These are phyloP conservation scores for Myopa testacea DNA, from an alignment of 2,888 invertebrate genomes.

Conservation along the genomic window DNA sequence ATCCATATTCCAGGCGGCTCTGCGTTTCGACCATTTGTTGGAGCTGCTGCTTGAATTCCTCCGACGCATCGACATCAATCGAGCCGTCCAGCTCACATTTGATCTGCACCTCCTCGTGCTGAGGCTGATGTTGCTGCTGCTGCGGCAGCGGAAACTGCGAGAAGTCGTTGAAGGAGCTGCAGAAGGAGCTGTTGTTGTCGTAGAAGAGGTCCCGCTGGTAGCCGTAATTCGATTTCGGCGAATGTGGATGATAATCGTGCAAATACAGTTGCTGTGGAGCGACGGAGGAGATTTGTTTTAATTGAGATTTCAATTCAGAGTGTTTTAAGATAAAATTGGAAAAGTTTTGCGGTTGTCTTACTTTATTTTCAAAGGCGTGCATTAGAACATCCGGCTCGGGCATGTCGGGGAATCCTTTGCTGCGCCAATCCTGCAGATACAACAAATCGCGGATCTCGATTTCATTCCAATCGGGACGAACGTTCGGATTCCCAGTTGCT, in stretches of 20 bases:
- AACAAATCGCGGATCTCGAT: constrained; percentile 34
- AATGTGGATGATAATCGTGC: constrained; percentile 24
- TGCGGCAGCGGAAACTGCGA: constrained; percentile 22
- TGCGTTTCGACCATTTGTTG: constrained; percentile 36
- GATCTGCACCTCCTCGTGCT: constrained; percentile 28
- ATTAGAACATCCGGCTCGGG: constrained; percentile 28
- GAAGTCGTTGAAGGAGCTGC: constrained; percentile 19
- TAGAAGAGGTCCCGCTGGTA: constrained; percentile 19
- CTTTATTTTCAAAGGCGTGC: constrained; percentile 32
- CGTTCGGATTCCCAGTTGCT: constrained; percentile 10
- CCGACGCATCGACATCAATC: constrained; percentile 16
- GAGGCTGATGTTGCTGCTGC: not conserved
- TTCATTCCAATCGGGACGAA: constrained; percentile 30
- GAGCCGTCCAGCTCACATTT: constrained; percentile 23
- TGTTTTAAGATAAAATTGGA: too few species aligned
- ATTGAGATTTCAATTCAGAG: not conserved
- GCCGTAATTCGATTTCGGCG: not conserved
- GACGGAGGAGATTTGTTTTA: not conserved
- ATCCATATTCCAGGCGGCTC: constrained; percentile 19
- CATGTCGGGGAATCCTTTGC: constrained; percentile 33
- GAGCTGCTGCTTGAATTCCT: constrained; percentile 29
- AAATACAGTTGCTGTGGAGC: constrained; percentile 31
- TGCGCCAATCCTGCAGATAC: constrained; percentile 30
- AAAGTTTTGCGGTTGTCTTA: not conserved
- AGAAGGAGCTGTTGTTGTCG: constrained; percentile 18